Evolutionary conservation across 2,113 vertebrate species (phyloP).

Genomic region (Buteo buteo): DNA sequence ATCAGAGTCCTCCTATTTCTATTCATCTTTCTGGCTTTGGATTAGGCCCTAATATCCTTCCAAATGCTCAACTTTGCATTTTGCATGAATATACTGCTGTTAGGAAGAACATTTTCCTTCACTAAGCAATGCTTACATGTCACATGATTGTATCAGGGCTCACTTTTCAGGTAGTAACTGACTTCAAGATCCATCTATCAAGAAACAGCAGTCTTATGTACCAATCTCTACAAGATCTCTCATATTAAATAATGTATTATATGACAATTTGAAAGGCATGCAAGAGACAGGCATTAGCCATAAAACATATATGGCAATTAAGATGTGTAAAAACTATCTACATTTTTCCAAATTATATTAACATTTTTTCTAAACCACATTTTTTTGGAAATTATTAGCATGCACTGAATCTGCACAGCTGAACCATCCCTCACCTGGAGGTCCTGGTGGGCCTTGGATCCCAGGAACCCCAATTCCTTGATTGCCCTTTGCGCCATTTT

Average conservation of each 20-base stretch:
- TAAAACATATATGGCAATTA: background rate
- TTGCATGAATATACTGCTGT: background rate
- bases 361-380: background rate
- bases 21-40: background rate
- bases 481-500: slow-evolving; percentile 83
- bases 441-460: slow-evolving; percentile 84
- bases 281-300: background rate
- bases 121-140: background rate
- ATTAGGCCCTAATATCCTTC: background rate
- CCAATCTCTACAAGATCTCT: background rate
- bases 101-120: background rate
- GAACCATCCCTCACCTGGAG: slow-evolving; percentile 77
- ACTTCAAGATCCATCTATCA: background rate
- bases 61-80: background rate
- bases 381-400: background rate
- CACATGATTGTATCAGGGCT: background rate
- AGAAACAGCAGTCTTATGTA: background rate
- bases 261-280: background rate
- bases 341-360: background rate
- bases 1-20: background rate
- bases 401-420: background rate
- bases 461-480: slow-evolving; percentile 82
- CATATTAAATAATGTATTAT: background rate
- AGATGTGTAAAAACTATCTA: background rate
- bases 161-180: background rate